A percentile compares a stretch with the other conserved stretches of the same genome.
These are phyloP conservation scores for Pogonognathellus flavescens DNA, from an alignment of 1,140 invertebrate species.

Conservation along the genomic window DNA sequence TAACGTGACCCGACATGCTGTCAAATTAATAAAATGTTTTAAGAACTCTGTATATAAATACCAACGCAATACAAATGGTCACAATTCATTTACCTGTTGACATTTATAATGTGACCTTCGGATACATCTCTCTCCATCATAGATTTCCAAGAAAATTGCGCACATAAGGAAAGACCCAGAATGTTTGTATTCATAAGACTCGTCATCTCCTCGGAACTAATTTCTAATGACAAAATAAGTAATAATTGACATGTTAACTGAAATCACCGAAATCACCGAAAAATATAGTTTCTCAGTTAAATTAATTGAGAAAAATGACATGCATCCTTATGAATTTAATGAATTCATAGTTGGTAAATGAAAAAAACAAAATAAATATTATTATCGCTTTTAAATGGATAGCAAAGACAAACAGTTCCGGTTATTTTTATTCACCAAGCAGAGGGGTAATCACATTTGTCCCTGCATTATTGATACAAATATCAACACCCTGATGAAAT, in stretches of 20 bases:
- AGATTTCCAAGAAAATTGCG: constrained; percentile 76
- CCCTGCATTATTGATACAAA: constrained; percentile 84
- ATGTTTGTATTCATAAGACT: constrained; percentile 77
- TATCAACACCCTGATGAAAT: constrained; percentile 77
- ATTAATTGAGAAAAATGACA: too few relatives aligned
- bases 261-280: too few relatives aligned
- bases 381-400: too few relatives aligned
- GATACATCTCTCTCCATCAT: constrained; percentile 77
- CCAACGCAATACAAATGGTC: not conserved
- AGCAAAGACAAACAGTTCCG: too few relatives aligned
- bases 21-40: not conserved
- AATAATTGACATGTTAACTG: not conserved
- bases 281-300: too few relatives aligned
- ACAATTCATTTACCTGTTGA: constrained; percentile 70
- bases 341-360: too few relatives aligned
- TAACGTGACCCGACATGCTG: constrained; percentile 46
- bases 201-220: constrained; percentile 41
- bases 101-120: constrained; percentile 78
- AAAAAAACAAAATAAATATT: too few relatives aligned
- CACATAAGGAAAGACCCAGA: constrained; percentile 77
- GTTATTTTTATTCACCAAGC: not conserved
- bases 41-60: not conserved
- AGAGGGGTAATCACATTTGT: constrained; percentile 65
- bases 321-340: too few relatives aligned
- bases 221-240: not conserved